Evolutionary conservation across 92 coral and sea anemone genomes (phyloP), one percentile per base, ranked within the genome.

Genomic region (Anthopleura xanthogrammica): DNA sequence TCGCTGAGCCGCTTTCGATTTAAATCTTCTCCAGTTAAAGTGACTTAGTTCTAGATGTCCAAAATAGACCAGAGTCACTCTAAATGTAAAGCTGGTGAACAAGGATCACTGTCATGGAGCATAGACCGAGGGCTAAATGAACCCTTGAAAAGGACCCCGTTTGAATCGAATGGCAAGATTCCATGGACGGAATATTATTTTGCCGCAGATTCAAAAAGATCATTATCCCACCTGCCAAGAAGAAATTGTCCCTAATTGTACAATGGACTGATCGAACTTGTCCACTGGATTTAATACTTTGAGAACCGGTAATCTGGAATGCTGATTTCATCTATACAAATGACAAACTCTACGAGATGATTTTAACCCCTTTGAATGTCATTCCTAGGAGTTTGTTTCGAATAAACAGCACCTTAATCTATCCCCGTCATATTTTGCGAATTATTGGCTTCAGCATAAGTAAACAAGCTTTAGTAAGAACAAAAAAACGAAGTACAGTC

Each of bases 381-480:
- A 81, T 81, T 60, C 54, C 12, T 41, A 42, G 50, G 42, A 83
- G 52, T 83, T 83, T 73, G 86, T 83, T 83, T 75, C 86, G 80
- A 73, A 83, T 83, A 83, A 83, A 83, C 80, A 83, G 86, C 80
- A 43, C 65, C 23, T 73, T 83, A 83, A 83, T 83, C 86, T 82
- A 36, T 29, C 79, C 68, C 16, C 76, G 86, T 83, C 86, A 73
- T 41, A 83, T 73, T 83, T 57, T 71, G 80, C 79, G 75, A 83
- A 48, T 83, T 76, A 83, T 75, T 42, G 86, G 79, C 80, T 83
- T 56, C 80, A 57, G 19, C 19, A 39, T 70, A 83, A 24, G 86
- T 43, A 83, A 83, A 83, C 76, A 83, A 73, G 80, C 43, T 74
- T 58, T 73, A 52, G 71, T 55, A 46, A 42, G 60, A 70, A 73